Evolutionary conservation across 2,113 vertebrate species (phyloP).

Genomic region (Brachyhypopomus gauderio): DNA sequence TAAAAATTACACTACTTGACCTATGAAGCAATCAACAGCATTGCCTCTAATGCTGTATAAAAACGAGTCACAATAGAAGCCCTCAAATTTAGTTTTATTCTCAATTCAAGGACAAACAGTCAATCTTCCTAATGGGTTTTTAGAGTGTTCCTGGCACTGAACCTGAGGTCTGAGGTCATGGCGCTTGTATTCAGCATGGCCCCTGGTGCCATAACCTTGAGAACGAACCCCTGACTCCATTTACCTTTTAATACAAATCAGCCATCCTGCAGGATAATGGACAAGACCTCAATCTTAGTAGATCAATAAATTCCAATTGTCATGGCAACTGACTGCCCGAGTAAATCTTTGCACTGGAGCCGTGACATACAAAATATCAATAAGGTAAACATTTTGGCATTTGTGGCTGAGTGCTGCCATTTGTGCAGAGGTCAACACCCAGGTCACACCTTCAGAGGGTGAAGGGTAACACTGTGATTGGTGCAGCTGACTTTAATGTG

Average conservation of each 20-base stretch:
- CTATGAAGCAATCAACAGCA: constrained; percentile 27
- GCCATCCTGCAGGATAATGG: constrained; percentile 48
- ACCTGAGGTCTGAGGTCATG: constrained; percentile 45
- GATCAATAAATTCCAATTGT: constrained; percentile 53
- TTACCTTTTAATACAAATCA: constrained; percentile 48
- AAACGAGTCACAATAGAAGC: neutral
- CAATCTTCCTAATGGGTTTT: constrained; percentile 63
- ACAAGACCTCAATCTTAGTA: constrained; percentile 46
- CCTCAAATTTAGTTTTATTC: constrained; percentile 46
- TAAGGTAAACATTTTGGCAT: constrained; percentile 39
- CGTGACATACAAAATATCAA: constrained; percentile 42
- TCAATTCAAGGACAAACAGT: constrained; percentile 63
- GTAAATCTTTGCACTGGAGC: constrained; percentile 28
- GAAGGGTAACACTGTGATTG: constrained; percentile 42
- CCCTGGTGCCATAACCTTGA: constrained; percentile 62
- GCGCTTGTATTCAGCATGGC: constrained; percentile 7
- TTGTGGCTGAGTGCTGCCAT: neutral
- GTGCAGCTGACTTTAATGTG: constrained; percentile 46
- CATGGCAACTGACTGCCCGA: constrained; percentile 46
- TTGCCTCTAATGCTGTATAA: neutral
- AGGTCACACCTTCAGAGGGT: neutral
- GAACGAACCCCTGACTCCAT: constrained; percentile 36
- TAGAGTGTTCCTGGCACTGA: constrained; percentile 41
- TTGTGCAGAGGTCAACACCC: constrained; percentile 18
- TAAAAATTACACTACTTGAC: constrained; percentile 4